Evolutionary conservation across 2,888 invertebrate species (phyloP), one percentile per base, ranked within the genome.

Genomic region (Fragum fragum): DNA sequence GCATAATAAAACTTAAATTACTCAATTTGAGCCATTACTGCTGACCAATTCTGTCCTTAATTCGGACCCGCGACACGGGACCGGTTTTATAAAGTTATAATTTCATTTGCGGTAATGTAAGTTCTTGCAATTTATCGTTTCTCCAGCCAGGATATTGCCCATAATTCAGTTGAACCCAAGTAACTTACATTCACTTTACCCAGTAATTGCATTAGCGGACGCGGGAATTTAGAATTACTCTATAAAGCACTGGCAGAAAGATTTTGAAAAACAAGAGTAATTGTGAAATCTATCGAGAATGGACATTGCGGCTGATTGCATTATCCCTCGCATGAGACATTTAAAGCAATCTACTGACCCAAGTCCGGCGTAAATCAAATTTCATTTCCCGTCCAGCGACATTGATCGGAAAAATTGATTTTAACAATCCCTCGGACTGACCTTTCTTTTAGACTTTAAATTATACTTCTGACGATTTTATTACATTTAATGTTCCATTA

Each of bases 401-500:
- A 82, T 85, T 78, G 79, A 80, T 82, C 80, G 73, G 39, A 68
- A 66, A 72, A 86, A 86, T 86, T 86, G 86, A 86, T 86, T 86
- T 86, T 81, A 86, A 86, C 86, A 76, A 73, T 69, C 73, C 57
- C 59, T 47, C 36, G 39, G 69, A 75, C 59, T 83, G 86, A 86
- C 86, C 86, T 83, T 83, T 83, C 86, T 83, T 86, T 83, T 86
- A 70, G 86, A 81, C 76, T 81, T 86, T 81, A 86, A 86, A 86
- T 86, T 86, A 86, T 86, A 81, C 86, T 79, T 86, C 83, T 83
- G 83, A 81, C 86, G 79, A 86, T 86, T 86, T 86, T 86, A 86
- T 86, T 86, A 86, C 86, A 86, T 86, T 86, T 86, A 83, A 86
- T 83, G 86, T 86, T 86, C 86, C 83, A 86, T 83, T 86, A 86